Base-by-base conservation (phyloP, 1,140 invertebrate species). In the Bombus superbus region DNA sequence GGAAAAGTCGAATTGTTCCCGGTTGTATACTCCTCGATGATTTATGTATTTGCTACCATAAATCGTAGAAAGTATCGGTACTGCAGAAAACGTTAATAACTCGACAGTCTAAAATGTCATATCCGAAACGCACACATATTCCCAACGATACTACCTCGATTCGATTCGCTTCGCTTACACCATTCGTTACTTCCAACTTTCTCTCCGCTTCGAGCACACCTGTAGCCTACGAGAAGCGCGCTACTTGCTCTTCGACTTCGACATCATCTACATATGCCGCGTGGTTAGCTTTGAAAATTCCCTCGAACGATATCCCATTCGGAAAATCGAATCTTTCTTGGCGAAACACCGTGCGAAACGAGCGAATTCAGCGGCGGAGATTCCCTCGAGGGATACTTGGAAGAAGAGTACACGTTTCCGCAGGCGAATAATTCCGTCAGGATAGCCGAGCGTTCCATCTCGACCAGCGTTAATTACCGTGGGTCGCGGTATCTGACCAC, bases 391-490 rank as follows among this genome's bases (percentile, higher is more conserved):
- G 8, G 13, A 62, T 1, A 35, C 42, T 22, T 42, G 22, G 22
- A 42, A 42, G 11, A 62, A 25, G 9, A 35, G 25, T n/a, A 40
- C 53, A 57, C 47, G 35, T 62, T 62, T 47, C 15, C 35, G 62
- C 28, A 42, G 75, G 75, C 59, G 83, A 75, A 83, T 47, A 66
- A 83, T 75, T 75, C 72, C 42, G 59, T 76, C 53, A 76, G 32
- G 22, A 25, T 8, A n/a, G 64, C 25, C 38, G 59, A 68, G 69
- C 32, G 78, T 74, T 74, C 79, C 84, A 83, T 89, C 84, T 80
- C 88, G 72, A 69, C 66, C 71, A 66, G 80, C 80, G 81, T 89
- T 89, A 89, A 89, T 83, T 83, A 74, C 83, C 83, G 84, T 68
- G 71, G 83, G 53, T 64, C 75, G 59, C 57, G 87, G 74, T 79